Conservation (phyloP, 2,888 invertebrate genomes). For the Nymphalis urticae region DNA sequence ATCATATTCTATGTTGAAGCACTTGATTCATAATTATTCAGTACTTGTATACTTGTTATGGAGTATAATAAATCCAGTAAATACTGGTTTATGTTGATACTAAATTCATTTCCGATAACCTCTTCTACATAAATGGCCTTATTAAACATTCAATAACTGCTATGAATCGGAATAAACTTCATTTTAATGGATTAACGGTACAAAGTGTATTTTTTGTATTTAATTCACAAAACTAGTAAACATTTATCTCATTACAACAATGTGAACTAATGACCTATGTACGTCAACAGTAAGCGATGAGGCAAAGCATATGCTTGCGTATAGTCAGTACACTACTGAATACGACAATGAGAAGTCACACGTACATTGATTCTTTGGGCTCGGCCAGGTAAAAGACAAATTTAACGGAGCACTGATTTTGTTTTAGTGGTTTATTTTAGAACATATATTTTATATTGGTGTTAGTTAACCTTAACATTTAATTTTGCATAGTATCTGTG, state of each 20-base stretch:
- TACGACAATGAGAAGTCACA: conserved; percentile 78
- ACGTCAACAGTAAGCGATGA: conserved; percentile 79
- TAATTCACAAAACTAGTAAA: conserved; percentile 15
- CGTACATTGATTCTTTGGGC: conserved; percentile 74
- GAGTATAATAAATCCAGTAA: background rate
- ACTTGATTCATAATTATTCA: background rate
- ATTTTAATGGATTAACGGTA: conserved; percentile 38
- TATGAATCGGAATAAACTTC: conserved; percentile 28
- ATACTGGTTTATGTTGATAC: background rate
- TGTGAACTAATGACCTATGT: conserved; percentile 73
- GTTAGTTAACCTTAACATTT: conserved; percentile 37
- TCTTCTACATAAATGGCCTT: conserved; percentile 26
- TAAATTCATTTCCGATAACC: conserved; percentile 48
- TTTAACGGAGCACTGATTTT: conserved; percentile 15
- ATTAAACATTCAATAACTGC: conserved; percentile 21
- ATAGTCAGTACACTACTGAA: conserved; percentile 74
- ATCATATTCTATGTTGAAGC: background rate
- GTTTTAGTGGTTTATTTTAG: conserved; percentile 13
- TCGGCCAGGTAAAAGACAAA: conserved; percentile 72
- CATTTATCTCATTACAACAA: conserved; percentile 34
- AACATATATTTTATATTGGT: conserved; percentile 1
- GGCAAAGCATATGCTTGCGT: conserved; percentile 71
- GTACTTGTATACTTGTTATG: background rate
- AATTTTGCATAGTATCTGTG: conserved; percentile 22
- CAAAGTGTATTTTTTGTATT: conserved; percentile 18